Evolutionary conservation across 2,113 vertebrate species (phyloP).

Genomic region (Peromyscus maniculatus): DNA sequence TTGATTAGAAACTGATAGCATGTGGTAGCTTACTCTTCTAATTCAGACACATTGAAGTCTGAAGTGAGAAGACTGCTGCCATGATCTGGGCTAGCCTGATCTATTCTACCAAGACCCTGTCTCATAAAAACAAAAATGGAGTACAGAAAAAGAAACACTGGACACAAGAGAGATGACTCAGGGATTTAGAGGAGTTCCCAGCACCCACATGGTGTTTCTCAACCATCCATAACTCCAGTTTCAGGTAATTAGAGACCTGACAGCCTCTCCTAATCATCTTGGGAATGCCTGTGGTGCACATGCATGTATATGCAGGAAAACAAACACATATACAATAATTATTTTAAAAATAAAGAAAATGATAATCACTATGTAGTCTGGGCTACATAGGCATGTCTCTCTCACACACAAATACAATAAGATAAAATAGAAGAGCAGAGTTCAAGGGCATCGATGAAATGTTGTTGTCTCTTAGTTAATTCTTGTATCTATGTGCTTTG

Average conservation of each 20-base stretch:
- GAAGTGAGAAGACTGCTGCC: not conserved
- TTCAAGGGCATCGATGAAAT: too few species aligned
- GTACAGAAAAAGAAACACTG: not conserved
- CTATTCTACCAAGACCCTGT: not conserved
- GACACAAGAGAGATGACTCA: not conserved
- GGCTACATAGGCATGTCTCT: too few species aligned
- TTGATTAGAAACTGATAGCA: not conserved
- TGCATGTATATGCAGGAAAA: not conserved
- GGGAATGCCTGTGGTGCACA: not conserved
- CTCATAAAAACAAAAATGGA: not conserved
- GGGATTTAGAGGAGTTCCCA: not conserved
- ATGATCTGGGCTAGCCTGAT: not conserved
- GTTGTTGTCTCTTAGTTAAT: too few species aligned
- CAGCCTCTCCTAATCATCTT: too few species aligned
- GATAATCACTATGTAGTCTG: too few species aligned
- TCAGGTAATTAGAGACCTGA: not conserved
- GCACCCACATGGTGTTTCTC: not conserved
- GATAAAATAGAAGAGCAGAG: too few species aligned
- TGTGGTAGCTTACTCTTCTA: not conserved
- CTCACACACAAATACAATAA: too few species aligned
- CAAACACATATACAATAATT: not conserved
- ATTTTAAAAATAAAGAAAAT: too few species aligned
- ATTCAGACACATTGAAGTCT: not conserved
- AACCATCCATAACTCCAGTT: not conserved
- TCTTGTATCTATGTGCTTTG: too few species aligned